Evolutionary conservation across 2,888 invertebrate species (phyloP).

Genomic region (Schizaphis graminum): DNA sequence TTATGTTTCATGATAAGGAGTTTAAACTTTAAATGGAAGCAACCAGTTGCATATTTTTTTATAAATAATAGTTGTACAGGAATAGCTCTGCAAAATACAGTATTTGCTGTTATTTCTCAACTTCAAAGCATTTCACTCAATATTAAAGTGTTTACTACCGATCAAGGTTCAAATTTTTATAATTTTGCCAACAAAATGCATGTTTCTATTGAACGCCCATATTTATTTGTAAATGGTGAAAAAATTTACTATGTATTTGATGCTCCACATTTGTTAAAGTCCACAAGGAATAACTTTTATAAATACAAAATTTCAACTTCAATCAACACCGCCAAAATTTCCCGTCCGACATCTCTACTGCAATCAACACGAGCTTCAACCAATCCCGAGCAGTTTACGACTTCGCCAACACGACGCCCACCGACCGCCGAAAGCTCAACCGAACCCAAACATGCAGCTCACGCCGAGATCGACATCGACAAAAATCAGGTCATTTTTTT

Average conservation of each 20-base stretch:
- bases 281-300: no score
- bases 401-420: no score
- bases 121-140: neutral
- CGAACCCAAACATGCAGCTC: no score
- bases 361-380: no score
- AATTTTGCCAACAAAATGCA: constrained; percentile 2
- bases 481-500: no score
- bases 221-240: constrained; percentile 26
- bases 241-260: constrained; percentile 41
- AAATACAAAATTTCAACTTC: no score
- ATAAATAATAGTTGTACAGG: neutral
- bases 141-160: neutral
- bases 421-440: no score
- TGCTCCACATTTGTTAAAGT: constrained; percentile 30
- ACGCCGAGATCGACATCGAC: no score
- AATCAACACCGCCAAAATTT: no score
- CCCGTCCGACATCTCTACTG: no score
- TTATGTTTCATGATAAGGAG: constrained; percentile 20
- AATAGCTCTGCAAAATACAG: neutral
- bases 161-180: constrained; percentile 26
- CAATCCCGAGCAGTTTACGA: no score
- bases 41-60: constrained; percentile 18
- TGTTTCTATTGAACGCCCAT: neutral
- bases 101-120: neutral
- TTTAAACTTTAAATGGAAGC: constrained; percentile 19